Percentiles rank a stretch among this genome's conserved stretches.
Conservation (phyloP, 1,140 invertebrate species). For the Pseudobourletiella spinata region DNA sequence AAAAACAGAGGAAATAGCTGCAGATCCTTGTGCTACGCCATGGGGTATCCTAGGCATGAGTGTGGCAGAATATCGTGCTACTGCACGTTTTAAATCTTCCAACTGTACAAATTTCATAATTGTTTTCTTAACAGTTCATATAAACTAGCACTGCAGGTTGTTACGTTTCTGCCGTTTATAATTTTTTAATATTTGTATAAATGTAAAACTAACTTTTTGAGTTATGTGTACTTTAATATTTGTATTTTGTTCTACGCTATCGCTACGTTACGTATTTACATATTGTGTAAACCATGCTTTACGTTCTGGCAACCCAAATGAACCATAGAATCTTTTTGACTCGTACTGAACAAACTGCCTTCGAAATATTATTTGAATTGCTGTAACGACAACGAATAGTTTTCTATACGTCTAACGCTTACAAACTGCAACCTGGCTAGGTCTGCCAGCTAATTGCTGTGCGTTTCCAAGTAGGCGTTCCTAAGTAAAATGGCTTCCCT, state of each 20-base stretch:
- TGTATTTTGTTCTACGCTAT: background rate
- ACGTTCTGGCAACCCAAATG: no score
- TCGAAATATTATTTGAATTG: no score
- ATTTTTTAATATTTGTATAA: background rate
- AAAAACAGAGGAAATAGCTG: background rate
- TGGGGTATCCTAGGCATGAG: background rate
- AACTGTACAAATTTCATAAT: background rate
- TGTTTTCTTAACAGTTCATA: background rate
- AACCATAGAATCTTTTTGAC: no score
- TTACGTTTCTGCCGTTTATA: background rate
- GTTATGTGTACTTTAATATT: background rate
- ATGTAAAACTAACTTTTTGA: background rate
- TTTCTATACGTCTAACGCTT: no score
- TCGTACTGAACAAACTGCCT: no score
- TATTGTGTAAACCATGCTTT: no score
- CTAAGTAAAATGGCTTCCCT: no score
- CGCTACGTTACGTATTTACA: background rate
- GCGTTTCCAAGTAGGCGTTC: no score
- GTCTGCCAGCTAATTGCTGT: no score
- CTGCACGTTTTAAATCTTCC: background rate
- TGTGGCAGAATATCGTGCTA: constrained; percentile 9
- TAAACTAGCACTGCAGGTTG: background rate
- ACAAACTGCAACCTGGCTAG: no score
- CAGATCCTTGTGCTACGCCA: constrained; percentile 4
- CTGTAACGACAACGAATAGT: no score